A percentile compares a stretch with the other conserved stretches of the same genome.
Evolutionary conservation across 2,888 invertebrate genomes (phyloP).

Genomic region (Linnaemya vulpina): DNA sequence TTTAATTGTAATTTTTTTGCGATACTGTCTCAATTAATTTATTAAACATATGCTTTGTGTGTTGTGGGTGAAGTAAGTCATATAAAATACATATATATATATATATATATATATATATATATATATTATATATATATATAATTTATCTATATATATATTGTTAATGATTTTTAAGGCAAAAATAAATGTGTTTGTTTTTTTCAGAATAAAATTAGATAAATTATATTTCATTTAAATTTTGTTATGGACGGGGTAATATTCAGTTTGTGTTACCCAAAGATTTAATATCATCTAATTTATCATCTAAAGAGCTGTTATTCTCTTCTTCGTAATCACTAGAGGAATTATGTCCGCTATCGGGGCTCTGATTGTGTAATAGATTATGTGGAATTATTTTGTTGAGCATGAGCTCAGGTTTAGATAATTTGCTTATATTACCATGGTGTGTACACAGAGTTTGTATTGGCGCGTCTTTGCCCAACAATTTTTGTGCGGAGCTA

Average conservation of each 20-base stretch:
- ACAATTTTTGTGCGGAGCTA: conserved; percentile 78
- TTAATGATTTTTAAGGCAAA: conserved; percentile 47
- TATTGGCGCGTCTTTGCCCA: conserved; percentile 64
- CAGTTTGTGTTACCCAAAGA: conserved; percentile 76
- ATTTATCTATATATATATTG: too few relatives aligned
- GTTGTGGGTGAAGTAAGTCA: too few relatives aligned
- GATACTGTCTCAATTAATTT: too few relatives aligned
- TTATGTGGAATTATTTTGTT: conserved; percentile 44
- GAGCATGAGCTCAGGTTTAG: conserved; percentile 27
- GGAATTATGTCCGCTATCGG: conserved; percentile 82
- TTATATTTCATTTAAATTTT: conserved; percentile 89
- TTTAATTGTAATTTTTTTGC: too few relatives aligned
- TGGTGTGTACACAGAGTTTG: conserved; percentile 32
- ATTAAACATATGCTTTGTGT: too few relatives aligned
- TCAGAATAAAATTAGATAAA: background rate
- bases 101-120: too few relatives aligned
- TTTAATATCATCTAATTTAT: conserved; percentile 51
- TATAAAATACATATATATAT: too few relatives aligned
- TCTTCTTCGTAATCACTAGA: conserved; percentile 77
- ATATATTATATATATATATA: too few relatives aligned
- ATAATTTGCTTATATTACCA: conserved; percentile 30
- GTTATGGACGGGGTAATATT: conserved; percentile 84
- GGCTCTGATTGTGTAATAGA: conserved; percentile 76
- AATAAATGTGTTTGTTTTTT: conserved; percentile 21
- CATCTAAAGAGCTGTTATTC: conserved; percentile 52